Conservation (phyloP, 2,797 vertebrate species). For the Syngnathus acus region DNA sequence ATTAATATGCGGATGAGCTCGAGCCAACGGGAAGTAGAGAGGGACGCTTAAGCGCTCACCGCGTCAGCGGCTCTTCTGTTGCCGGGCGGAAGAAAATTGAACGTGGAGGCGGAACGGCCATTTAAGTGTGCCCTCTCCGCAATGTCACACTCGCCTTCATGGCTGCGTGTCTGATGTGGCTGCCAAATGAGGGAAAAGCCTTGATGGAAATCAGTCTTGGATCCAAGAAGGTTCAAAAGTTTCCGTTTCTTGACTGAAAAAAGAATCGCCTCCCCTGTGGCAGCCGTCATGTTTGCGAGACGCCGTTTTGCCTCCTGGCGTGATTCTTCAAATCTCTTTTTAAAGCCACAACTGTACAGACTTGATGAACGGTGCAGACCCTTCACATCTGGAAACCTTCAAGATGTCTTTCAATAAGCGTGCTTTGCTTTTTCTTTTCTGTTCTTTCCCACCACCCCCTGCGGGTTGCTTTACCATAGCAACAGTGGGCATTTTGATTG, state of each 20-base stretch:
- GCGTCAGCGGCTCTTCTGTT: conserved; percentile 64
- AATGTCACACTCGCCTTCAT: conserved; percentile 56
- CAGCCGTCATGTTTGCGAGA: not conserved
- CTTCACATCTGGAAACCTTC: not conserved
- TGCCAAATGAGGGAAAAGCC: conserved; percentile 42
- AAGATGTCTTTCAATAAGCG: not conserved
- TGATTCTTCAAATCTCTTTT: not conserved
- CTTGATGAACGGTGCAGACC: not conserved
- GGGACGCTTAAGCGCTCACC: conserved; percentile 35
- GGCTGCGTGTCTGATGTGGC: conserved; percentile 36
- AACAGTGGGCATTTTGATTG: conserved; percentile 20
- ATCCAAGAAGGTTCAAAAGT: conserved; percentile 25
- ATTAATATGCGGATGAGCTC: conserved; percentile 1
- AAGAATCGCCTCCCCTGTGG: no score
- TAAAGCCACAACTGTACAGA: not conserved
- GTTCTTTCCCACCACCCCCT: not conserved
- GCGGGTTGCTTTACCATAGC: conserved; percentile 20
- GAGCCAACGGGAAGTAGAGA: conserved; percentile 47
- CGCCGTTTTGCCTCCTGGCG: not conserved
- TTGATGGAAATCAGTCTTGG: conserved; percentile 36
- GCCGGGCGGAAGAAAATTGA: conserved; percentile 60
- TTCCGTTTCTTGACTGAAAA: not conserved
- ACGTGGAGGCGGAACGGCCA: conserved; percentile 53
- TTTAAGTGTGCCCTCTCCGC: conserved; percentile 62
- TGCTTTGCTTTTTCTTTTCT: not conserved